A percentile compares a stretch with the other conserved stretches of the same genome.
These are phyloP conservation scores for Falco columbarius DNA, from an alignment of 2,797 vertebrate genomes.

Conservation along the genomic window DNA sequence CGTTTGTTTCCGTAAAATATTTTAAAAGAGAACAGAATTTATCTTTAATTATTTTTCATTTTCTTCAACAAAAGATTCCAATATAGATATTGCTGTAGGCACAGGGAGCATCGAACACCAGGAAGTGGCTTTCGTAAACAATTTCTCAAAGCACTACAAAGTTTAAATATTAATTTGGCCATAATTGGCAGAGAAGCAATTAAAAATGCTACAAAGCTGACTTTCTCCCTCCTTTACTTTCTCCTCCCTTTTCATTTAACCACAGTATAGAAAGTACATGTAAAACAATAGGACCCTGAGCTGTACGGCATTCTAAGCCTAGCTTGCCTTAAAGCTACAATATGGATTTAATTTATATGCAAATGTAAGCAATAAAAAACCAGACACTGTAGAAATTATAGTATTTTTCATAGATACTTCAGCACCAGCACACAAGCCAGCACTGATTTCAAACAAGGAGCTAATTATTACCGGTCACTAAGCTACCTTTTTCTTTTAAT, in stretches of 20 bases:
- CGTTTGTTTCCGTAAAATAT: conserved; percentile 3
- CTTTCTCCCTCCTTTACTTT: conserved; percentile 77
- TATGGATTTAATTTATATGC: conserved; percentile 91
- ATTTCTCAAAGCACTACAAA: conserved; percentile 72
- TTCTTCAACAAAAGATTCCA: conserved; percentile 60
- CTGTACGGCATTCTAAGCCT: conserved; percentile 86
- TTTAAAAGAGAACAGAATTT: conserved; percentile 24
- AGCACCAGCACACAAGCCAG: conserved; percentile 55
- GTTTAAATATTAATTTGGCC: conserved; percentile 84
- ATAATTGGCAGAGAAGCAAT: conserved; percentile 85
- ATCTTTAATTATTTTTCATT: conserved; percentile 68
- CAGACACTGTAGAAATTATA: conserved; percentile 84
- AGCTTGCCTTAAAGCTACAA: conserved; percentile 95
- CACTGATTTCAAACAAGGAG: conserved; percentile 73
- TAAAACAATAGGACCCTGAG: conserved; percentile 91
- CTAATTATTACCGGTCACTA: conserved; percentile 80
- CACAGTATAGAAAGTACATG: conserved; percentile 84
- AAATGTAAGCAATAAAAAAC: conserved; percentile 87
- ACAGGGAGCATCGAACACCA: conserved; percentile 6
- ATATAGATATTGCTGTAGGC: conserved; percentile 55
- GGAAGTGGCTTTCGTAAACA: conserved; percentile 70
- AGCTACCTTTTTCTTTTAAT: conserved; percentile 71
- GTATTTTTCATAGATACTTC: conserved; percentile 83
- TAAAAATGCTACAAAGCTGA: conserved; percentile 82
- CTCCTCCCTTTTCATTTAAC: conserved; percentile 82